Percentiles rank a stretch among this genome's conserved stretches.
Evolutionary conservation across 64 coral and sea anemone species (phyloP).

Genomic region (Pocillopora damicornis): DNA sequence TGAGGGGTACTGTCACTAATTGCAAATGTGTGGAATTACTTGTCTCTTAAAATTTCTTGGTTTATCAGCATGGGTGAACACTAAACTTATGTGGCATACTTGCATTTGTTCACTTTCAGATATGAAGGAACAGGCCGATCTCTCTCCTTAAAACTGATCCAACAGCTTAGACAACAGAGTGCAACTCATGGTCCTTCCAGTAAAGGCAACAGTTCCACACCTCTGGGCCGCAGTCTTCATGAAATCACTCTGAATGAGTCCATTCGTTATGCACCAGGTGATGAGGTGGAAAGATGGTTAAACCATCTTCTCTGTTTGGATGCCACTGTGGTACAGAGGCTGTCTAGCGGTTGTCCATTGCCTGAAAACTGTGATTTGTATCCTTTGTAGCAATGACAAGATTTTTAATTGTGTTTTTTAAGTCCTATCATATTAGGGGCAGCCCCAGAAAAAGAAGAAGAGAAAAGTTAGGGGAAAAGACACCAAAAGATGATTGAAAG

Average conservation of each 20-base stretch:
- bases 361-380: conserved; percentile 97
- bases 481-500: too few relatives aligned
- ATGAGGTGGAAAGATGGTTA: conserved; percentile 84
- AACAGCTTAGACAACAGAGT: conserved; percentile 88
- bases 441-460: too few relatives aligned
- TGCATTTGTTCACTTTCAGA: conserved; percentile 18
- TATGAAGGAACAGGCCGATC: conserved; percentile 98
- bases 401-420: neutral
- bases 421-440: neutral
- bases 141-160: conserved; percentile 85
- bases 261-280: conserved; percentile 86
- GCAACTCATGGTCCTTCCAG: conserved; percentile 39
- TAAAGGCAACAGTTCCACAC: conserved; percentile 6
- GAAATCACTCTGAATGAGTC: conserved; percentile 89
- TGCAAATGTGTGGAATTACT: too few relatives aligned
- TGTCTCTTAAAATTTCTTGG: too few relatives aligned
- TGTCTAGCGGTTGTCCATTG: conserved; percentile 77
- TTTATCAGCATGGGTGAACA: too few relatives aligned
- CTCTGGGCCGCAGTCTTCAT: conserved; percentile 73
- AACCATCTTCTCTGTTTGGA: conserved; percentile 88
- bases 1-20: too few relatives aligned
- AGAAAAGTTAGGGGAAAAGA: too few relatives aligned
- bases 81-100: neutral
- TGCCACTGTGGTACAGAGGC: conserved; percentile 77
- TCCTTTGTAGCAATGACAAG: conserved; percentile 37